Percentiles rank a stretch among this genome's conserved stretches.
phyloP scores from a whole-genome alignment of 1,140 invertebrate species.

The Drosophila simulans region DNA sequence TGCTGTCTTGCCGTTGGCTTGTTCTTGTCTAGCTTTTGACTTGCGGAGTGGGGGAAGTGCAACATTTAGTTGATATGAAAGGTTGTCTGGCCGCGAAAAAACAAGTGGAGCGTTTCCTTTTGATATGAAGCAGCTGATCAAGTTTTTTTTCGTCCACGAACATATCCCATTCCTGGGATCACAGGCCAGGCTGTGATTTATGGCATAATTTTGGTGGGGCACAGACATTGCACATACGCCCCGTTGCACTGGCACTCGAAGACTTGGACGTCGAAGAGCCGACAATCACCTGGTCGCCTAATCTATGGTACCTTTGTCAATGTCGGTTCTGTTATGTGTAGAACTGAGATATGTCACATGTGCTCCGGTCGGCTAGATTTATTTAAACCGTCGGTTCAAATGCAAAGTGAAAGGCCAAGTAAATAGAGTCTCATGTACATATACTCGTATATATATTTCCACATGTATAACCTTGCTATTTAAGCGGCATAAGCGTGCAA shows the following conservation, averaged over 20 bases:
- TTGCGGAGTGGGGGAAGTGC: constrained; percentile 31
- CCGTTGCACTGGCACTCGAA: constrained; percentile 21
- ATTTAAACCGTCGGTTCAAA: constrained; percentile 65
- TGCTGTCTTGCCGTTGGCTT: constrained; percentile 34
- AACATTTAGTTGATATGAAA: constrained; percentile 56
- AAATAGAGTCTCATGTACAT: constrained; percentile 3
- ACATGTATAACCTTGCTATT: constrained; percentile 79
- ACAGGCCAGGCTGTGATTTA: constrained; percentile 39
- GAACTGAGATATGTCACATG: constrained; percentile 78
- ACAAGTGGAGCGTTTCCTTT: constrained; percentile 43
- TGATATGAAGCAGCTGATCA: constrained; percentile 35
- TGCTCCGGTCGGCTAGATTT: constrained; percentile 49
- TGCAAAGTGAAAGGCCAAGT: constrained; percentile 79
- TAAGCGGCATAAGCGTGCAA: constrained; percentile 79
- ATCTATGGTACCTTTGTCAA: constrained; percentile 69
- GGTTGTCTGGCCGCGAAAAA: constrained; percentile 33
- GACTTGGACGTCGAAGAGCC: constrained; percentile 29
- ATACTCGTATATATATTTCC: neutral
- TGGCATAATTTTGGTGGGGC: constrained; percentile 33
- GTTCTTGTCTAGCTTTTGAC: constrained; percentile 43
- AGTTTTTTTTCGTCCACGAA: constrained; percentile 15
- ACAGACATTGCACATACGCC: constrained; percentile 37
- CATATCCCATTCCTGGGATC: constrained; percentile 21
- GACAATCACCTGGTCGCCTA: constrained; percentile 56
- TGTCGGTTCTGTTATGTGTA: constrained; percentile 56